These are phyloP conservation scores for Amblyopsis hoosieri DNA, from an alignment of 2,797 vertebrate genomes.

Conservation along the genomic window DNA sequence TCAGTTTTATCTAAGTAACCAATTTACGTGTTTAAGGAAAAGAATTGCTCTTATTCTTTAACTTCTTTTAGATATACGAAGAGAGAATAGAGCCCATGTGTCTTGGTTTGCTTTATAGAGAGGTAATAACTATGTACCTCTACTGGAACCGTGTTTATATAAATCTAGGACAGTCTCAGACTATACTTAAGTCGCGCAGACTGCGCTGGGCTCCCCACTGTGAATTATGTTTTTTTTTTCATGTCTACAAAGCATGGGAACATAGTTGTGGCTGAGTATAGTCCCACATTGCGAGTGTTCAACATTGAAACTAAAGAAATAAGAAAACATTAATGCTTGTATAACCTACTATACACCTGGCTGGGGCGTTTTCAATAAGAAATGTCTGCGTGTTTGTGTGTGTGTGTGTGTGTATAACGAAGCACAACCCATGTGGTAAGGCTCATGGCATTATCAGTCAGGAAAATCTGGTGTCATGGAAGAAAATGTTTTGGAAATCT, in stretches of 20 bases:
- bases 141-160: constrained; percentile 48
- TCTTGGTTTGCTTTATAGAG: constrained; percentile 37
- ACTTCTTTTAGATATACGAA: constrained; percentile 1
- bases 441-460: too few species aligned
- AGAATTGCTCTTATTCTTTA: too few species aligned
- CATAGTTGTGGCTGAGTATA: constrained; percentile 3
- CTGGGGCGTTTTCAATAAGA: too few species aligned
- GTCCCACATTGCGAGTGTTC: constrained; percentile 1
- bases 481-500: neutral
- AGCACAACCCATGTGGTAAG: too few species aligned
- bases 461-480: neutral
- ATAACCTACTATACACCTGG: neutral
- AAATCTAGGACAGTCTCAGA: constrained; percentile 45
- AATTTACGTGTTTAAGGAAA: too few species aligned
- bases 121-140: constrained; percentile 65
- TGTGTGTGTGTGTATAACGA: constrained; percentile 7
- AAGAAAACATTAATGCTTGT: neutral
- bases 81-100: constrained; percentile 14
- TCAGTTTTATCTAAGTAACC: too few species aligned
- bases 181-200: constrained; percentile 56
- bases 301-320: neutral
- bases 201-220: constrained; percentile 39
- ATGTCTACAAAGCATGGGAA: constrained; percentile 20
- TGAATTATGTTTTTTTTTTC: constrained; percentile 34
- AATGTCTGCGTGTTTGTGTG: neutral